A percentile compares a stretch with the other conserved stretches of the same genome.
Conservation (phyloP, 2,113 vertebrate genomes). For the Pavo muticus region DNA sequence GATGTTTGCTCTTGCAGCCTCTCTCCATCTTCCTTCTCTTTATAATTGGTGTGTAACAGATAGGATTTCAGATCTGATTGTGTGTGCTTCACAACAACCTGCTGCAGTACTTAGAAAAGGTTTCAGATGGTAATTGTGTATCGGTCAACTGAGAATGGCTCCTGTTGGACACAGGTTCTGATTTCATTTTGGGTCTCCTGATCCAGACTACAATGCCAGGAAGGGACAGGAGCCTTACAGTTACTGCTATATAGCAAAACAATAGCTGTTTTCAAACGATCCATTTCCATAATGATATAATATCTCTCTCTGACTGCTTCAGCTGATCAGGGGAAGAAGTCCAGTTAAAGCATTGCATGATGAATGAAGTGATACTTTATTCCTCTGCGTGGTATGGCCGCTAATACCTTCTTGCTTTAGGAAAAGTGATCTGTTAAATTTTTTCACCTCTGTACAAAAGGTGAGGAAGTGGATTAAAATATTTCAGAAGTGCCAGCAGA, state of each 20-base stretch:
- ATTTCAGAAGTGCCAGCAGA: neutral
- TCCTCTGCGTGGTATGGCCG: neutral
- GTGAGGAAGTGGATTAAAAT: neutral
- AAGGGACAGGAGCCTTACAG: neutral
- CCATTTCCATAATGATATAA: neutral
- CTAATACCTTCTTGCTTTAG: neutral
- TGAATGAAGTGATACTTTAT: neutral
- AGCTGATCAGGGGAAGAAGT: neutral
- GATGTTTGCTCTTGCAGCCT: neutral
- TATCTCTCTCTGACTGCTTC: neutral
- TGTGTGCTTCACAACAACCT: neutral
- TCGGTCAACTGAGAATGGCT: neutral
- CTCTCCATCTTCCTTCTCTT: neutral
- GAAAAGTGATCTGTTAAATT: neutral
- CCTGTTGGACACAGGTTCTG: neutral
- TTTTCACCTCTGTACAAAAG: neutral
- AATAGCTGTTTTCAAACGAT: neutral
- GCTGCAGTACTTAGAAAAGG: neutral
- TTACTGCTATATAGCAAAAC: neutral
- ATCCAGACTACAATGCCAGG: neutral
- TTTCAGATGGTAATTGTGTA: neutral
- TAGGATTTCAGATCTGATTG: neutral
- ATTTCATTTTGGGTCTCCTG: neutral
- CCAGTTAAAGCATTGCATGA: neutral
- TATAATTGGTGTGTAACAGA: neutral